Base-by-base conservation (phyloP, 2,797 vertebrate species). In the Enteromius mattozi region DNA sequence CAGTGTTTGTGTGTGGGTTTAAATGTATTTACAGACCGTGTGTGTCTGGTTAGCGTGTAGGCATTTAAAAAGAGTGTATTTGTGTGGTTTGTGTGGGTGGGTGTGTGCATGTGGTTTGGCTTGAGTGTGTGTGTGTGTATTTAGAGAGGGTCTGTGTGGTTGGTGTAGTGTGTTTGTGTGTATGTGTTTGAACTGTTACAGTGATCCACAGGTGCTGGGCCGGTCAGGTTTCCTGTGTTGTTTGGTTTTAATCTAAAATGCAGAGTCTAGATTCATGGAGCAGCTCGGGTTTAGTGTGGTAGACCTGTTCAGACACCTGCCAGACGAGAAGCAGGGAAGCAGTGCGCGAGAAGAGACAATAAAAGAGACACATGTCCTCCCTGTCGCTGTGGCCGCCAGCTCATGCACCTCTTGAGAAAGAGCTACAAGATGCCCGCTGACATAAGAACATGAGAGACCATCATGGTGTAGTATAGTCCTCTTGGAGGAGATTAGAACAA, bases 171-270 rank as follows among this genome's bases (percentile, higher is more conserved):
- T 56, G 37, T 14, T 33, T 71, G 68, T 68, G 80, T 65, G 63
- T 37, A 33, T 78, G 35, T 72, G 63, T 51, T 47, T 75, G 68
- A 63, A 79, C 45, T 76, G 33, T 72, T 76, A 40, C 6, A 78
- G 35, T 27, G 65, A 42, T 84, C 27, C 68, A 59, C 45, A 78
- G 72, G 70, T 85, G 80, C 35, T 68, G 42, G 37, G 66, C 65
- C 35, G 80, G 51, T 63, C 61, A 63, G 27, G 68, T 74, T 86
- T 79, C 65, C 17, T 61, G 51, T 82, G 45, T 45, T 65, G 82
- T 81, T 83, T 81, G 78, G 65, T 70, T 71, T 83, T 16, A 40
- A 74, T 16, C 24, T 87, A 51, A 83, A 82, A 81, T 70, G 70
- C 16, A 78, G 65, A 59, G 59, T 47, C 75, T 80, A 63, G 63